Base-by-base conservation (phyloP, 2,797 vertebrate species). In the Heterohyrax brucei region DNA sequence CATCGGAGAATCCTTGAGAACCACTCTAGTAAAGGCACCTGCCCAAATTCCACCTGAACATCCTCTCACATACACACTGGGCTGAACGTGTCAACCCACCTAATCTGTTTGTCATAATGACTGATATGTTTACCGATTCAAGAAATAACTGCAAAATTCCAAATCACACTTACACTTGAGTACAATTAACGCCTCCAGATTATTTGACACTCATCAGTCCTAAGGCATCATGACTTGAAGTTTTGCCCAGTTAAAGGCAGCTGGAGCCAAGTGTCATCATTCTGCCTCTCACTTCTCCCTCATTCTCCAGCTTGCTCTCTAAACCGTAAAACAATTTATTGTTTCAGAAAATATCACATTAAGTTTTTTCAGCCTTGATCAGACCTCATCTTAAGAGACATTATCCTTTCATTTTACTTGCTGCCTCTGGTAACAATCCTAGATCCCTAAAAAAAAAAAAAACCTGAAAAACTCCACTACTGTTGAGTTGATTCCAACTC, bases 41-140 rank as follows among this genome's bases (percentile, higher is more conserved):
- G 73, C 77, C 33, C 26, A 70, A 87, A 90, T 59, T 33, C 19
- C 7, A 30, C 22, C 48, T 56, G 30, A 85, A 56, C 82, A 50
- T 72, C 22, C 19, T 90, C 64, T 64, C 30, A 22, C 13, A 10
- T 1, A 26, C 75, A n/a, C 24, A 18, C 56, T 62, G 64, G 68
- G n/a, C 61, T 83, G 26, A 87, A 70, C 50, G 56, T 70, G 50
- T 68, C 28, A 72, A 59, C 30, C 46, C 81, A 84, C 68, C 72
- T 94, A 87, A 93, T 87, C 70, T 64, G 12, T 48, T 93, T 85
- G 30, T 81, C 48, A 68, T 53, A 92, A 56, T 50, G 87, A 88
- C 22, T 81, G 56, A 24, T 53, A 39, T 64, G 90, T 83, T 94
- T 89, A 77, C 19, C 78, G 79, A 87, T 76, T 92, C 26, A 86